These are phyloP conservation scores for Corynorhinus townsendii DNA, from an alignment of 2,113 vertebrate genomes.

Conservation along the genomic window DNA sequence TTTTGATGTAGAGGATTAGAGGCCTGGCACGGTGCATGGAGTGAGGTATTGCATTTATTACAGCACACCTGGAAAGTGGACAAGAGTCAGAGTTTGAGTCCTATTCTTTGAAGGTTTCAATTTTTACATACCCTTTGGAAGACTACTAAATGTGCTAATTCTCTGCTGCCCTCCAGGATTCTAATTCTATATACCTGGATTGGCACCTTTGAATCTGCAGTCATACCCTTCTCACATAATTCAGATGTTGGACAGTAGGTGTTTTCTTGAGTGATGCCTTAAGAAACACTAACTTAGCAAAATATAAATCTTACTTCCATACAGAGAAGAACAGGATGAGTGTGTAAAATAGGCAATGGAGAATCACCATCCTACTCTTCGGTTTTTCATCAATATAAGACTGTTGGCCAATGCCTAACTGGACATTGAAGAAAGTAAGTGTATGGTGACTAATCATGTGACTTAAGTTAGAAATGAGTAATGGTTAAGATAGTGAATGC, in stretches of 20 bases:
- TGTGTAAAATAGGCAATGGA: too few relatives aligned
- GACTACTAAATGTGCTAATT: not conserved
- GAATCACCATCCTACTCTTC: rapidly evolving
- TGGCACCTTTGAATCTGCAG: not conserved
- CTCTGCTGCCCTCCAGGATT: rapidly evolving
- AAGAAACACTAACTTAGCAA: not conserved
- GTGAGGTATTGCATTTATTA: rapidly evolving
- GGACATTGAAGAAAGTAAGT: not conserved
- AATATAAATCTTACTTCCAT: not conserved
- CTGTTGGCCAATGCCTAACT: not conserved
- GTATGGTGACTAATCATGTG: not conserved
- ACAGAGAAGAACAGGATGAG: not conserved
- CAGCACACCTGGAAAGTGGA: rapidly evolving
- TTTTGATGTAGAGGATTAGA: not conserved
- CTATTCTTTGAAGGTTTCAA: not conserved
- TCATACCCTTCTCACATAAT: not conserved
- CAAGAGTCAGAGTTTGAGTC: not conserved
- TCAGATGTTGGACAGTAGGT: not conserved
- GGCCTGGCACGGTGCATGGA: rapidly evolving
- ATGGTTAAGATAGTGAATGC: not conserved
- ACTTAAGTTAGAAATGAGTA: not conserved
- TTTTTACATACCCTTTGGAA: not conserved
- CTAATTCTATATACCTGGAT: not conserved
- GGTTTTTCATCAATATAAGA: not conserved
- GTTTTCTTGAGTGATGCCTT: not conserved